These are phyloP conservation scores for Fregetta grallaria DNA, from an alignment of 2,113 vertebrate species.

Conservation along the genomic window DNA sequence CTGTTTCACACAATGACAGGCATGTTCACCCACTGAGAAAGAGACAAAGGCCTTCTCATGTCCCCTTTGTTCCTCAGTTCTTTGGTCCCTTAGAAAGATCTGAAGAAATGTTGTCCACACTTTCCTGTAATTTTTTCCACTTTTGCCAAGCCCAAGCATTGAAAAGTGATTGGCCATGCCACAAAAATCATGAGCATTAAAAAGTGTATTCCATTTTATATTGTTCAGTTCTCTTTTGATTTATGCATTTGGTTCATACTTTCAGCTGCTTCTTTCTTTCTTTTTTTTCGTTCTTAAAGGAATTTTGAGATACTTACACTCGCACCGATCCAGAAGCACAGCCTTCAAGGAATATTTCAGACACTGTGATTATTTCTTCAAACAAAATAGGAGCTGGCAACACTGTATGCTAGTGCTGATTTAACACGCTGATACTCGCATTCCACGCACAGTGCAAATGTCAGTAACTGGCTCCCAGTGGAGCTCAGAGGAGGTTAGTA, in stretches of 20 bases:
- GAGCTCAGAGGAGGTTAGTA: background rate
- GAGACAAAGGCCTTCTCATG: slow-evolving; percentile 49
- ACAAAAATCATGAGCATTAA: background rate
- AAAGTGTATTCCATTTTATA: background rate
- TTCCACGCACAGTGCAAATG: background rate
- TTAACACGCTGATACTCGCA: background rate
- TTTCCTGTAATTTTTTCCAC: background rate
- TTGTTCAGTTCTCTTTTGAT: background rate
- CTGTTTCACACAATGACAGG: slow-evolving; percentile 37
- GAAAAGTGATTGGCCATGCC: background rate
- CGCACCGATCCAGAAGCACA: background rate
- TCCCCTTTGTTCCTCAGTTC: background rate
- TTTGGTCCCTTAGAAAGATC: background rate
- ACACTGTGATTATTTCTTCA: background rate
- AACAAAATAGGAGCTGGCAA: background rate
- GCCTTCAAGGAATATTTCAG: background rate
- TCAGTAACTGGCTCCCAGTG: background rate
- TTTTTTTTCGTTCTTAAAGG: background rate
- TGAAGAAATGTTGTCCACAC: slow-evolving; percentile 14
- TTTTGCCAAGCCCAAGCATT: background rate
- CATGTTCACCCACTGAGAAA: slow-evolving; percentile 39
- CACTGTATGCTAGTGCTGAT: background rate
- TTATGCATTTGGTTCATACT: slow-evolving; percentile 7
- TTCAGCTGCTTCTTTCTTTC: background rate
- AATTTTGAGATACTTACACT: background rate